These are phyloP conservation scores for Crocallis elinguaria DNA, from an alignment of 2,888 invertebrate genomes.

Conservation along the genomic window DNA sequence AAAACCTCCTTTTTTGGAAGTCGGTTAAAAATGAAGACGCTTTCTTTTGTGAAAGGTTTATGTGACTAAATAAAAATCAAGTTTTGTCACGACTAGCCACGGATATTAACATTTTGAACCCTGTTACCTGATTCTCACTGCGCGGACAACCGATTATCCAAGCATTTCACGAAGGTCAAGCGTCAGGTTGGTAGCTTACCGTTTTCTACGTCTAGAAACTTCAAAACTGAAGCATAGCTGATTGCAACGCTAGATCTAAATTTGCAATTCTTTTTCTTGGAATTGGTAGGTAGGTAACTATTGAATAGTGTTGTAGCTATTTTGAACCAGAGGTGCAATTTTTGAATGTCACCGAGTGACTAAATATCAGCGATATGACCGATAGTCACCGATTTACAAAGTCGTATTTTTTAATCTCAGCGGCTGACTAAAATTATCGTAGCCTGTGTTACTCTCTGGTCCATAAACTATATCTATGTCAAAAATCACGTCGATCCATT, in stretches of 20 bases:
- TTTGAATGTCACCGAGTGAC: too few relatives aligned
- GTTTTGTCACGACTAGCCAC: slow-evolving; percentile 68
- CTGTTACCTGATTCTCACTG: slow-evolving; percentile 47
- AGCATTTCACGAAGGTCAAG: slow-evolving; percentile 74
- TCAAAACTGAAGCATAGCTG: slow-evolving; percentile 55
- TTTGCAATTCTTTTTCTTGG: background rate
- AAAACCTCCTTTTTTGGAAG: background rate
- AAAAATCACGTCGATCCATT: too few relatives aligned
- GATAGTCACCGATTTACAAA: too few relatives aligned
- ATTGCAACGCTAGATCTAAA: slow-evolving; percentile 33
- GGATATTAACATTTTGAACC: slow-evolving; percentile 77
- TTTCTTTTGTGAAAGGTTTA: slow-evolving; percentile 45
- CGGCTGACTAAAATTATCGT: too few relatives aligned
- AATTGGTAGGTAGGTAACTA: too few relatives aligned
- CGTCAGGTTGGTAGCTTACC: slow-evolving; percentile 62
- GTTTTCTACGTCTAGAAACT: slow-evolving; percentile 53
- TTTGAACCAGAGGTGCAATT: too few relatives aligned
- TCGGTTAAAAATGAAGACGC: slow-evolving; percentile 30
- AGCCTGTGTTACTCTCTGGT: too few relatives aligned
- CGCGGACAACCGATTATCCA: slow-evolving; percentile 77
- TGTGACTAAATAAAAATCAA: slow-evolving; percentile 21
- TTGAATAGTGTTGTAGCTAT: too few relatives aligned
- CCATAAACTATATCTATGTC: too few relatives aligned
- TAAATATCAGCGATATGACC: too few relatives aligned
- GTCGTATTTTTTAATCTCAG: too few relatives aligned